phyloP scores from a whole-genome alignment of 2,797 vertebrate species.

The Diglossa cyanea region DNA sequence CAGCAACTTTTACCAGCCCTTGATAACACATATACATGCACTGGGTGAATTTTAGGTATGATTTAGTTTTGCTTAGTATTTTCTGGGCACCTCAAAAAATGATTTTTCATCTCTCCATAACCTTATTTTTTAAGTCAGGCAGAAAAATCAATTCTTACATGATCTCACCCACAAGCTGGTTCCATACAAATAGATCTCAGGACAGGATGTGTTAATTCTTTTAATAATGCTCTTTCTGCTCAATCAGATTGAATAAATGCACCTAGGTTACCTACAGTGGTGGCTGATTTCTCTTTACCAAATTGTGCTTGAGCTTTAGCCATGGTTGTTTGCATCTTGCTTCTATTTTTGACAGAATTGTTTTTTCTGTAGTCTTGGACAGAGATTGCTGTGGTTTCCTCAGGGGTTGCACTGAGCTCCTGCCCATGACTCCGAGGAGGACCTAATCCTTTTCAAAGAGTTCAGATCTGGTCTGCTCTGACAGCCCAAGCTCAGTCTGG shows the following conservation, averaged over 20 bases:
- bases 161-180: slow-evolving; percentile 2
- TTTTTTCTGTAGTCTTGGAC: neutral
- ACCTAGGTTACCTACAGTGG: neutral
- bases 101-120: slow-evolving; percentile 22
- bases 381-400: neutral
- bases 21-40: neutral
- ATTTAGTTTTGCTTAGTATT: slow-evolving; percentile 25
- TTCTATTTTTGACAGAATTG: neutral
- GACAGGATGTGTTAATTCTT: slow-evolving; percentile 11
- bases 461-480: neutral
- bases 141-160: slow-evolving; percentile 42
- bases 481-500: neutral
- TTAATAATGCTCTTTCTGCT: slow-evolving; percentile 29
- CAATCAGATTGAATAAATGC: slow-evolving; percentile 27
- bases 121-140: slow-evolving; percentile 27
- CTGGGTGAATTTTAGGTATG: neutral
- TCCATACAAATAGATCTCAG: slow-evolving; percentile 41
- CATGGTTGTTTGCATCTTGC: neutral
- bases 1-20: neutral
- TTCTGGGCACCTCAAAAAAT: neutral
- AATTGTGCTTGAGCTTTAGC: neutral
- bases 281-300: neutral
- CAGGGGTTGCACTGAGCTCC: neutral
- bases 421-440: neutral
- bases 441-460: neutral